Percentiles rank a stretch among this genome's conserved stretches.
Conservation (phyloP, 2,888 invertebrate species). For the Cheilosia scutellata region DNA sequence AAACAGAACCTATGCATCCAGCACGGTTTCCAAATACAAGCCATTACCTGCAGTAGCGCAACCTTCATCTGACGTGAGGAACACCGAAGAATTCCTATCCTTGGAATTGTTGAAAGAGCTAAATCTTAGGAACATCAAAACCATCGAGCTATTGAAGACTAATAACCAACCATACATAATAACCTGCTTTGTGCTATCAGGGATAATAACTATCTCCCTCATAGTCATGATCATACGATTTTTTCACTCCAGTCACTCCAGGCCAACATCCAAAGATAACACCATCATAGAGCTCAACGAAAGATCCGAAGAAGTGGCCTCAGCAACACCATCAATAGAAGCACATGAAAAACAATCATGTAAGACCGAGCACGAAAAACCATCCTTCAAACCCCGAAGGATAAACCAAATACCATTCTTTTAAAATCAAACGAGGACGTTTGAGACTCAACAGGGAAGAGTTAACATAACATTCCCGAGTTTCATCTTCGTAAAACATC, state of each 20-base stretch:
- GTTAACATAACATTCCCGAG: slow-evolving; percentile 1
- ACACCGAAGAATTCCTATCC: slow-evolving; percentile 14
- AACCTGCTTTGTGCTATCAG: slow-evolving; percentile 12
- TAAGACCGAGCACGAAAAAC: slow-evolving; percentile 7
- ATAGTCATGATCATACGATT: slow-evolving; percentile 3
- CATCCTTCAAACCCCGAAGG: slow-evolving; percentile 10
- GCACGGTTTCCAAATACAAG: slow-evolving; percentile 14
- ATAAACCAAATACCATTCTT: slow-evolving; percentile 15
- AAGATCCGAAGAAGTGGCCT: slow-evolving; percentile 1
- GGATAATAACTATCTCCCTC: slow-evolving; percentile 9
- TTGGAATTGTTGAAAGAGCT: slow-evolving; percentile 25
- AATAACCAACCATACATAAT: slow-evolving; percentile 18
- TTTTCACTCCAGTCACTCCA: background rate
- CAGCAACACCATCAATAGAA: background rate
- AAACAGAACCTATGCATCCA: slow-evolving; percentile 11
- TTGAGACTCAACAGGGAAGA: slow-evolving; percentile 17
- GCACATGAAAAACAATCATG: slow-evolving; percentile 1
- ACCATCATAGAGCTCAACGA: slow-evolving; percentile 18
- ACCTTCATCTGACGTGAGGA: slow-evolving; percentile 16
- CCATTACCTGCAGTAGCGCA: slow-evolving; percentile 19
- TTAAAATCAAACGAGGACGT: slow-evolving; percentile 15
- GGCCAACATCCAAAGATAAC: slow-evolving; percentile 11
- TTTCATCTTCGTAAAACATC: too few species aligned
- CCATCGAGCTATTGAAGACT: slow-evolving; percentile 8
- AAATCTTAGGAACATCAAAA: slow-evolving; percentile 2